A percentile compares a stretch with the other conserved stretches of the same genome.
phyloP scores from a whole-genome alignment of 2,113 vertebrate genomes.

The Hydrolagus affinis region DNA sequence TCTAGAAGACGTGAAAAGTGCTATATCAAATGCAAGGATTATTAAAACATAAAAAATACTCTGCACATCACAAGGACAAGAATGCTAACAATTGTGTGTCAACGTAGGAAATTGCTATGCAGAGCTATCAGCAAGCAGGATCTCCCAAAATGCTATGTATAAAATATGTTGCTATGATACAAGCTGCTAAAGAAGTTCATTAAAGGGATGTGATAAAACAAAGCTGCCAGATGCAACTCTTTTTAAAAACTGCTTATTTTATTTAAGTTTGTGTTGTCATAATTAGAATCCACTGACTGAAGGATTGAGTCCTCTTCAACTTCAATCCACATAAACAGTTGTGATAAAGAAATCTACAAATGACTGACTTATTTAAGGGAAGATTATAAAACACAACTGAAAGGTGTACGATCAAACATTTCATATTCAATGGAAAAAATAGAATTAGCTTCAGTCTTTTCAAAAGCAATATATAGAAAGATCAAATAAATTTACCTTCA shows the following conservation, averaged over 20 bases:
- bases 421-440: neutral
- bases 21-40: no score
- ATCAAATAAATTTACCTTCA: neutral
- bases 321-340: constrained; percentile 37
- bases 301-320: constrained; percentile 42
- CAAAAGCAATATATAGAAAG: neutral
- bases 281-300: constrained; percentile 54
- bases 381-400: neutral
- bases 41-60: no score
- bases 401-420: neutral
- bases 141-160: constrained; percentile 51
- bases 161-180: constrained; percentile 78
- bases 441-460: neutral
- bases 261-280: constrained; percentile 45
- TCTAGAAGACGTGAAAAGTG: no score
- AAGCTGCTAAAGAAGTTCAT: constrained; percentile 69
- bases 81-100: constrained; percentile 15
- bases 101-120: constrained; percentile 45
- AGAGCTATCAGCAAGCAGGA: constrained; percentile 53
- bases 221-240: constrained; percentile 54
- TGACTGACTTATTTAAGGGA: neutral
- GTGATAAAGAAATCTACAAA: neutral
- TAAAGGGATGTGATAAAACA: constrained; percentile 64
- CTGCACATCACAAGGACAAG: neutral
- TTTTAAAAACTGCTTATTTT: constrained; percentile 51